Base-by-base conservation (phyloP, 2,113 vertebrate genomes). In the Mungos mungo region DNA sequence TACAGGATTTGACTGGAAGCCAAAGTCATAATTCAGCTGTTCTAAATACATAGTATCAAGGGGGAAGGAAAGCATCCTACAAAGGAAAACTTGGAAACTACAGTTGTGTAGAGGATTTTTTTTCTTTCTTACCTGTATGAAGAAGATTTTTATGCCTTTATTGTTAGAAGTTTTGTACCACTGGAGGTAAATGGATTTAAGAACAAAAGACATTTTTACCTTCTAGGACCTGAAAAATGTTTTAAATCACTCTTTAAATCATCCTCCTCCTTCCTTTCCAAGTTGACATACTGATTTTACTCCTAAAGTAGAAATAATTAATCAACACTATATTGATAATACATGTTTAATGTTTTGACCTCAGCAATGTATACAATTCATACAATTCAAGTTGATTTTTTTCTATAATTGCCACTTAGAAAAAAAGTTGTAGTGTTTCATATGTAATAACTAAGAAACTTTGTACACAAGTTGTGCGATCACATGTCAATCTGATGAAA, bases 1-100 rank as follows among this genome's bases (percentile, higher is more conserved):
- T 93, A 88, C 69, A 97, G 91, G 69, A 90, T 97, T 60, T 98
- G 97, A 45, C 86, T 41, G 1, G 13, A 35, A 98, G 66, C 77
- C 4, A 66, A 93, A 93, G 29, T 89, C 93, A 82, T 98, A 96
- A 98, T 98, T 98, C 88, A 96, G 45, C 95, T 98, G 79, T 94
- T 97, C 41, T 95, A 96, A 92, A 98, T 18, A 47, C 68, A 81
- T 19, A 1, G 7, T 31, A 91, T n/a, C 79, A 86, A 29, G 21
- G 68, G 82, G 21, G 35, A 33, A n/a, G 3, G 60, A 91, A 95
- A 82, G 38, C 85, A 86, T 66, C 0, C 10, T 19, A 25, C 7
- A 93, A 94, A 19, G 68, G 27, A 97, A 97, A 93, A 74, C 29
- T 54, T 76, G n/a, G 38, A 95, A 87, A 84, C 31, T 4, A 69